Conservation (phyloP, 2,797 vertebrate genomes). For the Anguilla megastoma region DNA sequence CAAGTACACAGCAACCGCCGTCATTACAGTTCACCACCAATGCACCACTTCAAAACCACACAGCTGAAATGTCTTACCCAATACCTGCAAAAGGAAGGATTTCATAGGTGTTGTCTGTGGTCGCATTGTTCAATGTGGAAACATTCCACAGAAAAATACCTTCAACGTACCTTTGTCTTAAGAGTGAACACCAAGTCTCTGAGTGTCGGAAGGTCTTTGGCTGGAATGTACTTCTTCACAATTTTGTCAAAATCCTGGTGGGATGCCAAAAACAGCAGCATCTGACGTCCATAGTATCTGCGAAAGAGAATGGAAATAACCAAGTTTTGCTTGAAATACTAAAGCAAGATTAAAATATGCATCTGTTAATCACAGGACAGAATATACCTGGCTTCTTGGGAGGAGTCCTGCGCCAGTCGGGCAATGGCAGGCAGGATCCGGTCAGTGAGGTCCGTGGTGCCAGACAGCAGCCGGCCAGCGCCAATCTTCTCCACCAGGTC, state of each 20-base stretch:
- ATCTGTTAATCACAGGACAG: not conserved
- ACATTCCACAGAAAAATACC: not conserved
- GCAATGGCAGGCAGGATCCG: conserved; percentile 79
- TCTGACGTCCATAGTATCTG: conserved; percentile 89
- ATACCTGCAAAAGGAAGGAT: not conserved
- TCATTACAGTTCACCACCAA: not conserved
- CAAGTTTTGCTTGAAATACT: not conserved
- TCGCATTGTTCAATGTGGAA: not conserved
- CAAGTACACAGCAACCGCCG: conserved; percentile 28
- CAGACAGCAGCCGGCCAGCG: conserved; percentile 77
- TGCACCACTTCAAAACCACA: not conserved
- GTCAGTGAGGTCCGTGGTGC: conserved; percentile 76
- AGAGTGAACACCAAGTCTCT: conserved; percentile 81
- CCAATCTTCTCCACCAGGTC: conserved; percentile 80
- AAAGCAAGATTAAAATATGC: not conserved
- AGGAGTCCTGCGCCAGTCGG: conserved; percentile 86
- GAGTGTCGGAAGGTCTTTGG: conserved; percentile 83
- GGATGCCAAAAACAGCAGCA: conserved; percentile 84
- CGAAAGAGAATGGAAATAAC: conserved; percentile 25
- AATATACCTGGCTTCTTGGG: conserved; percentile 84
- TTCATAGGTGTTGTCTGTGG: conserved; percentile 1
- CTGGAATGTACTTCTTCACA: conserved; percentile 80
- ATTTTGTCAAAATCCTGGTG: conserved; percentile 87
- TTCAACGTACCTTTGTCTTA: conserved; percentile 78
- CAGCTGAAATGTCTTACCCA: not conserved